phyloP scores from a whole-genome alignment of 2,113 vertebrate genomes.

The Pterophyllum scalare region DNA sequence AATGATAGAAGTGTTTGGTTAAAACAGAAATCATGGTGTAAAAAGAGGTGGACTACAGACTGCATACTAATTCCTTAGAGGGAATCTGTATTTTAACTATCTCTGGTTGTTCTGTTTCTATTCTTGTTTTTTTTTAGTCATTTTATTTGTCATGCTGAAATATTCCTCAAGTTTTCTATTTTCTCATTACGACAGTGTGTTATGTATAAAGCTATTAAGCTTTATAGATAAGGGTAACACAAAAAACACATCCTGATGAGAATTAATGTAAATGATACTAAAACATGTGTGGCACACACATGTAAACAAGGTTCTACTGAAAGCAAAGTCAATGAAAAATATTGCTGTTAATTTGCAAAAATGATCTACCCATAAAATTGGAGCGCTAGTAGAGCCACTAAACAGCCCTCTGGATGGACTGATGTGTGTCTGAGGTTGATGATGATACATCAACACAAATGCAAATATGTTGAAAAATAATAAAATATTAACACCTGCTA shows the following conservation, averaged over 20 bases:
- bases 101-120: constrained; percentile 12
- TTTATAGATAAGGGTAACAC: background rate
- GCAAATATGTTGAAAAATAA: background rate
- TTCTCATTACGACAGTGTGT: background rate
- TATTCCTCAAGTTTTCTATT: background rate
- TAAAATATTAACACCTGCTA: background rate
- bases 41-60: background rate
- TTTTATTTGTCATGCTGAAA: background rate
- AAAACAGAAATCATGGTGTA: background rate
- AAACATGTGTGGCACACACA: background rate
- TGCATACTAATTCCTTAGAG: background rate
- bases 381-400: background rate
- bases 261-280: background rate
- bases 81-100: background rate
- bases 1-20: background rate
- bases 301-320: background rate
- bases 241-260: background rate
- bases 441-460: background rate
- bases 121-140: too few species aligned
- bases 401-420: background rate
- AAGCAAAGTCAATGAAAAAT: background rate
- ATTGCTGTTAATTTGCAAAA: background rate
- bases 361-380: background rate
- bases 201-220: background rate
- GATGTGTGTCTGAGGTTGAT: background rate